Conservation (phyloP, 2,113 vertebrate genomes). For the Burhinus oedicnemus region DNA sequence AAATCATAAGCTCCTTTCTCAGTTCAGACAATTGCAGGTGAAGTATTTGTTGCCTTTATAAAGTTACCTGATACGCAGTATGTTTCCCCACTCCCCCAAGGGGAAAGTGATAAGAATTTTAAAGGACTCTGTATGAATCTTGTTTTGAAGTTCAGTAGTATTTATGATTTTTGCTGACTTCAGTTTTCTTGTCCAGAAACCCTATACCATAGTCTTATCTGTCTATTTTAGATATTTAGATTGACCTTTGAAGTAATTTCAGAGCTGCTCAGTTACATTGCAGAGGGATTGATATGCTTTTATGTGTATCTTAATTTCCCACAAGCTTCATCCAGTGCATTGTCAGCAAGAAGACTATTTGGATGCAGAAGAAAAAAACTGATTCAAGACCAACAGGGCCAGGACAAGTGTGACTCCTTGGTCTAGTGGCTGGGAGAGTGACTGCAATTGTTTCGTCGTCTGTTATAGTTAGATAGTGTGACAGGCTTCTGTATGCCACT, state of each 20-base stretch:
- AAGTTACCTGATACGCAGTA: neutral
- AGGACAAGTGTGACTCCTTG: no score
- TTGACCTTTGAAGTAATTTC: neutral
- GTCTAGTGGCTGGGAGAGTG: no score
- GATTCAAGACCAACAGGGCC: no score
- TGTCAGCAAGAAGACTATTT: neutral
- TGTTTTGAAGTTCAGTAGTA: neutral
- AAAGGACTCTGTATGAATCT: neutral
- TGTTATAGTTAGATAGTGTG: no score
- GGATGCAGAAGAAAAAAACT: neutral
- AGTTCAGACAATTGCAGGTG: constrained; percentile 81
- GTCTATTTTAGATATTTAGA: neutral
- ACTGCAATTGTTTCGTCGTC: no score
- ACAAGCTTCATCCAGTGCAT: neutral
- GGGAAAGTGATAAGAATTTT: neutral
- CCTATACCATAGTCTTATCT: neutral
- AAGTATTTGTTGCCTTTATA: neutral
- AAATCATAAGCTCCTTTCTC: constrained; percentile 71
- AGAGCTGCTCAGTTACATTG: neutral
- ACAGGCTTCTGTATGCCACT: no score
- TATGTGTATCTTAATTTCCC: neutral
- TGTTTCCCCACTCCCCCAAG: neutral
- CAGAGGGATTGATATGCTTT: neutral
- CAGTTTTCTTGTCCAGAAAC: neutral
- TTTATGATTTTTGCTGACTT: neutral